phyloP scores from a whole-genome alignment of 2,888 invertebrate genomes.

The Leptogaster cylindrica region DNA sequence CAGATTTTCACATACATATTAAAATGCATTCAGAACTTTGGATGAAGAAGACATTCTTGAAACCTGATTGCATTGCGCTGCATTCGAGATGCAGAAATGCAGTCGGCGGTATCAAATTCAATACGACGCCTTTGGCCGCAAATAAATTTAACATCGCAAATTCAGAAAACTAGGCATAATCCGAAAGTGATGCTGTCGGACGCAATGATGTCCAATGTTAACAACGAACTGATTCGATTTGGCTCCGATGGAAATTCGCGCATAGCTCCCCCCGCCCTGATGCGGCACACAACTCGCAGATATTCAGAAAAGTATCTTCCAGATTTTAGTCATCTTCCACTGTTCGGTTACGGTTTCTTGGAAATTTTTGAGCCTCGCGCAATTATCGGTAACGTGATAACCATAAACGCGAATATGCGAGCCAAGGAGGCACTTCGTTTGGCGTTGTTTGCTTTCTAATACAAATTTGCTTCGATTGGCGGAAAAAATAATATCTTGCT shows the following conservation, averaged over 20 bases:
- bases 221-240: constrained; percentile 17
- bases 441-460: too few species aligned
- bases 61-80: constrained; percentile 39
- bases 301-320: too few species aligned
- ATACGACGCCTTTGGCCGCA: constrained; percentile 49
- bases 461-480: too few species aligned
- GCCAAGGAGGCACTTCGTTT: too few species aligned
- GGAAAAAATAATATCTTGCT: too few species aligned
- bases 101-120: constrained; percentile 49
- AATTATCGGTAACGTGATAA: too few species aligned
- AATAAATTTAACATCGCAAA: constrained; percentile 36
- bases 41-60: constrained; percentile 27
- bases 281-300: too few species aligned
- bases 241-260: not conserved
- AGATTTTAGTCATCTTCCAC: too few species aligned
- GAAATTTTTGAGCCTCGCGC: too few species aligned
- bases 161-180: constrained; percentile 17
- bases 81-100: constrained; percentile 47
- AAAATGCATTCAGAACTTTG: constrained; percentile 36
- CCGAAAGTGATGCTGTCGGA: constrained; percentile 46
- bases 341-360: too few species aligned
- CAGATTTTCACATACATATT: constrained; percentile 33
- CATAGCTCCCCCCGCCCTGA: not conserved
- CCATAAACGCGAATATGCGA: too few species aligned
- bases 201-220: constrained; percentile 40